A percentile compares a stretch with the other conserved stretches of the same genome.
Conservation (phyloP, 2,888 invertebrate species). For the Agrotis segetum region DNA sequence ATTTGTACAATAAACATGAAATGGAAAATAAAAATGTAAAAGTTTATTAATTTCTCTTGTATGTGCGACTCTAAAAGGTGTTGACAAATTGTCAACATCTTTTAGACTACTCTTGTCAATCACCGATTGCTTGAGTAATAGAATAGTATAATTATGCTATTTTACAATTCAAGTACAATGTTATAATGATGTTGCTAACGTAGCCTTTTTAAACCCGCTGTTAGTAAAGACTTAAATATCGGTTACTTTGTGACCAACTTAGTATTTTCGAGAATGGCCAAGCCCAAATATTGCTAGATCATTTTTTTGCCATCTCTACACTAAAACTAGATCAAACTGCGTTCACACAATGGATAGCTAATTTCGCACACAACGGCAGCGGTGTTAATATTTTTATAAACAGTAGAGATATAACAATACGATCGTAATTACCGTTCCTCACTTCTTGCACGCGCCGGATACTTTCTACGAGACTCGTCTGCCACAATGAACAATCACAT, state of each 20-base stretch:
- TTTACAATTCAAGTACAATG: no score
- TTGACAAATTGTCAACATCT: no score
- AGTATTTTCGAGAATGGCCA: no score
- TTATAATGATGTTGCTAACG: no score
- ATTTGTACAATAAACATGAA: neutral
- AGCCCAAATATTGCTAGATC: conserved; percentile 24
- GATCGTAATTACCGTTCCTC: conserved; percentile 79
- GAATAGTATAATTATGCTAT: no score
- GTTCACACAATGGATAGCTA: conserved; percentile 51
- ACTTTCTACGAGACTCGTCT: conserved; percentile 83
- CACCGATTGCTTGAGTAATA: no score
- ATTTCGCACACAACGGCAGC: conserved; percentile 56
- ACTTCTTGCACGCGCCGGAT: conserved; percentile 77
- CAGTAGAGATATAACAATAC: conserved; percentile 75
- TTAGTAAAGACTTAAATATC: neutral
- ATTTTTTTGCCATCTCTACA: conserved; percentile 39
- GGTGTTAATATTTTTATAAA: conserved; percentile 60
- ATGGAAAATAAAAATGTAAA: neutral
- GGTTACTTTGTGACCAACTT: neutral
- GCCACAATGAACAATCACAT: conserved; percentile 84
- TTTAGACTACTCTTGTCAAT: no score
- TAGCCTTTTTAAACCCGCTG: no score
- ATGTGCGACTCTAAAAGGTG: neutral
- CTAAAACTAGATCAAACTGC: conserved; percentile 56
- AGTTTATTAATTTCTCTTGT: neutral